phyloP scores from a whole-genome alignment of 2,113 vertebrate species.

The Saccopteryx bilineata region DNA sequence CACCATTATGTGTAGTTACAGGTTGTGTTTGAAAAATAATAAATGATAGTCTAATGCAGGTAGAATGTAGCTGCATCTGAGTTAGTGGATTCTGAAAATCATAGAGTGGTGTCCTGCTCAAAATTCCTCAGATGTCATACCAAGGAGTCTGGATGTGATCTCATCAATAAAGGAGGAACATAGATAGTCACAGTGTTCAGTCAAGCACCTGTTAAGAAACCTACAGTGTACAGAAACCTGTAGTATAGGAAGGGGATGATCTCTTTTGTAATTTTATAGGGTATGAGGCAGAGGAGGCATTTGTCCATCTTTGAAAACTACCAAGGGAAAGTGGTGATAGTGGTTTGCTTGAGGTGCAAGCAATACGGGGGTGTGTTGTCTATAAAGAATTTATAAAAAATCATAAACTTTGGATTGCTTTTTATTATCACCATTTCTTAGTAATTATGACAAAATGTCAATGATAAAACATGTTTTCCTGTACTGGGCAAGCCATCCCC shows the following conservation, averaged over 20 bases:
- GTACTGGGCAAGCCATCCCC: neutral
- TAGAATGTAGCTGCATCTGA: neutral
- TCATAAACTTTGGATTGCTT: neutral
- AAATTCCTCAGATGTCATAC: neutral
- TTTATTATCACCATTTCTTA: constrained; percentile 15
- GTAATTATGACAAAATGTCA: constrained; percentile 30
- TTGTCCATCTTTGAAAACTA: neutral
- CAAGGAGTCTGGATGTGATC: constrained; percentile 15
- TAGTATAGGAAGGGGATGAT: neutral
- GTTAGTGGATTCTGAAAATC: constrained; percentile 1
- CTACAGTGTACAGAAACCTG: neutral
- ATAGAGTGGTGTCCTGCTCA: neutral
- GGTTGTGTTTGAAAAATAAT: constrained; percentile 9
- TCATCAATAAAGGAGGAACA: neutral
- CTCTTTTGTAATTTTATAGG: constrained; percentile 9
- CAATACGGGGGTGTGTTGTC: neutral
- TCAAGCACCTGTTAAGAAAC: neutral
- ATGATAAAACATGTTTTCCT: neutral
- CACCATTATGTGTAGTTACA: neutral
- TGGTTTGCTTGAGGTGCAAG: neutral
- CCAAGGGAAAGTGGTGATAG: neutral
- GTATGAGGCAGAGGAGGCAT: neutral
- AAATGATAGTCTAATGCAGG: neutral
- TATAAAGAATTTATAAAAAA: neutral
- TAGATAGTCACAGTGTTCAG: neutral